Conservation (phyloP, 2,113 vertebrate species). For the Cheirogaleus medius region DNA sequence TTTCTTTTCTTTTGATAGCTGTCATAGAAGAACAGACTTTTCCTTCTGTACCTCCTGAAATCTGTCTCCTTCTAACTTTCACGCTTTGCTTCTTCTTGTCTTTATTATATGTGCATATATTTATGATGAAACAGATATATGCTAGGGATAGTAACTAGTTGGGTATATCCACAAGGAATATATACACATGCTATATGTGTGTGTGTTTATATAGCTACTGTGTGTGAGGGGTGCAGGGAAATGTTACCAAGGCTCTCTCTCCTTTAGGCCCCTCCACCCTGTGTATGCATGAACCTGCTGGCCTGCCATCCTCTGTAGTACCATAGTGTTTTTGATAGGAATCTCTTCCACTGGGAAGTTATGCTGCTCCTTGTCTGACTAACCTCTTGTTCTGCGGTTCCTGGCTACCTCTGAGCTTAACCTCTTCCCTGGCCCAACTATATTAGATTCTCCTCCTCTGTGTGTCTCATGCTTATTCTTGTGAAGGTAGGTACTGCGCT, state of each 20-base stretch:
- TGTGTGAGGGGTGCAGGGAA: background rate
- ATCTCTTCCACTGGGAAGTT: background rate
- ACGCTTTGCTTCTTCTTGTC: background rate
- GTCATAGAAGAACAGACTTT: background rate
- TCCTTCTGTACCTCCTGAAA: background rate
- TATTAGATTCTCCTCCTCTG: background rate
- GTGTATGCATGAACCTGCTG: background rate
- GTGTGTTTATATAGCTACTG: background rate
- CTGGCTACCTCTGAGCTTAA: background rate
- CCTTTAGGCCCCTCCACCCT: background rate
- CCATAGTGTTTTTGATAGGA: background rate
- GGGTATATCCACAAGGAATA: too few relatives aligned
- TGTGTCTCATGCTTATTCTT: background rate
- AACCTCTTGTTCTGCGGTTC: background rate
- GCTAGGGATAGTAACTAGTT: background rate
- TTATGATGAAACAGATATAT: background rate
- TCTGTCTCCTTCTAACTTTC: background rate
- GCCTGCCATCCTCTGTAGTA: background rate
- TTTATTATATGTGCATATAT: background rate
- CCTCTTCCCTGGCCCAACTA: fast-evolving
- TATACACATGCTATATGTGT: background rate
- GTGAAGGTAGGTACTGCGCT: fast-evolving
- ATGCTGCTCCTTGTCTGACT: background rate
- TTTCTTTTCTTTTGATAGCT: background rate
- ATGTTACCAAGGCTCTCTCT: background rate